Conservation (phyloP, 2,113 vertebrate genomes). For the Notiomystis cincta region DNA sequence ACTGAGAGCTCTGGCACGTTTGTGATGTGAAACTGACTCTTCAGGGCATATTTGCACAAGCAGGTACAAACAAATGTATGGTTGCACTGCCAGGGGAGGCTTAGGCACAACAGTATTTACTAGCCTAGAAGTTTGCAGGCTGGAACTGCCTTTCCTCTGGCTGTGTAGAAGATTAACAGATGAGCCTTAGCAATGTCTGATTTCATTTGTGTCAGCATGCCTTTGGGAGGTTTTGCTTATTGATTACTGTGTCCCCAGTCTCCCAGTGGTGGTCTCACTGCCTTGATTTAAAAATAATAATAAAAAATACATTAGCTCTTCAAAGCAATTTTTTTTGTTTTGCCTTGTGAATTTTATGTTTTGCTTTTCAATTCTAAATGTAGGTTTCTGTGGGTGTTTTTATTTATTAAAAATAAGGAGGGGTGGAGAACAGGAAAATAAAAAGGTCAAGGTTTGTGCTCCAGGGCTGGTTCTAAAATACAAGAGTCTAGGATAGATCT, state of each 20-base stretch:
- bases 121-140: neutral
- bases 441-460: neutral
- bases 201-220: neutral
- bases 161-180: neutral
- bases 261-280: neutral
- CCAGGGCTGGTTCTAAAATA: neutral
- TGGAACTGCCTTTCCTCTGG: neutral
- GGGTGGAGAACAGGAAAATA: neutral
- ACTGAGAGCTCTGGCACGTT: neutral
- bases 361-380: neutral
- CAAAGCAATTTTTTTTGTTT: neutral
- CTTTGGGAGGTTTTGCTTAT: neutral
- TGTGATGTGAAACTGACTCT: neutral
- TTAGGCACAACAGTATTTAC: neutral
- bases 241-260: neutral
- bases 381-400: neutral
- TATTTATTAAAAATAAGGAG: neutral
- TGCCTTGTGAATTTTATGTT: neutral
- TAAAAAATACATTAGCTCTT: neutral
- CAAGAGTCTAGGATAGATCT: neutral
- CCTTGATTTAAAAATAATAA: neutral
- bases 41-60: neutral
- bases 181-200: neutral
- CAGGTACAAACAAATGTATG: neutral
- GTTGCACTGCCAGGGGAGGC: neutral